Evolutionary conservation across 1,140 invertebrate genomes (phyloP).

Genomic region (Nixonia krombeini): DNA sequence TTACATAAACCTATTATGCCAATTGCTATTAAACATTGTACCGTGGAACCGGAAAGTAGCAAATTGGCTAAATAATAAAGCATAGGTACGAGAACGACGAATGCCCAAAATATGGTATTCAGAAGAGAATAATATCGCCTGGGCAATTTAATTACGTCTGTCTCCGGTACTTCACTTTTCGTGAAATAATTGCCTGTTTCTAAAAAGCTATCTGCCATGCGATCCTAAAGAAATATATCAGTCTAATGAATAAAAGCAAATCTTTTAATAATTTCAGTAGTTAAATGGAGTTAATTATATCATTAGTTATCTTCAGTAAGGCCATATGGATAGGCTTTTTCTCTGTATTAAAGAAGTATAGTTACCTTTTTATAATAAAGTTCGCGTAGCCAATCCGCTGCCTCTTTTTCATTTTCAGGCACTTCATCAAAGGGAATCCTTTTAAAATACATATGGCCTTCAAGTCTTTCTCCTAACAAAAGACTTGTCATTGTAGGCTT

Average conservation of each 20-base stretch:
- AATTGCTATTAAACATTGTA: constrained; percentile 79
- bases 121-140: constrained; percentile 79
- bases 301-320: too few relatives aligned
- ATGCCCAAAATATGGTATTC: constrained; percentile 81
- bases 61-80: constrained; percentile 79
- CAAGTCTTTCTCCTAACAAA: constrained; percentile 82
- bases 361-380: constrained; percentile 84
- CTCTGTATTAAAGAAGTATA: constrained; percentile 19
- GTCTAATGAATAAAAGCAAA: constrained; percentile 13
- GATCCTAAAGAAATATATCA: constrained; percentile 84
- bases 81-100: constrained; percentile 80
- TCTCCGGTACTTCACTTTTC: constrained; percentile 78
- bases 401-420: constrained; percentile 84
- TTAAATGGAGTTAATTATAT: too few relatives aligned
- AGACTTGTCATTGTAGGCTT: constrained; percentile 87
- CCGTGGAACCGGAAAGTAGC: constrained; percentile 79
- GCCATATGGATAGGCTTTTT: too few relatives aligned
- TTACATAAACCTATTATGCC: constrained; percentile 81
- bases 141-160: constrained; percentile 73
- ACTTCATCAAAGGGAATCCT: constrained; percentile 86
- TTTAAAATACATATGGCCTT: constrained; percentile 84
- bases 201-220: constrained; percentile 84
- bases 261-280: too few relatives aligned
- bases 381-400: constrained; percentile 86
- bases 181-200: constrained; percentile 87